These are phyloP conservation scores for Plebejus melissa DNA, from an alignment of 2,888 invertebrate genomes.

Conservation along the genomic window DNA sequence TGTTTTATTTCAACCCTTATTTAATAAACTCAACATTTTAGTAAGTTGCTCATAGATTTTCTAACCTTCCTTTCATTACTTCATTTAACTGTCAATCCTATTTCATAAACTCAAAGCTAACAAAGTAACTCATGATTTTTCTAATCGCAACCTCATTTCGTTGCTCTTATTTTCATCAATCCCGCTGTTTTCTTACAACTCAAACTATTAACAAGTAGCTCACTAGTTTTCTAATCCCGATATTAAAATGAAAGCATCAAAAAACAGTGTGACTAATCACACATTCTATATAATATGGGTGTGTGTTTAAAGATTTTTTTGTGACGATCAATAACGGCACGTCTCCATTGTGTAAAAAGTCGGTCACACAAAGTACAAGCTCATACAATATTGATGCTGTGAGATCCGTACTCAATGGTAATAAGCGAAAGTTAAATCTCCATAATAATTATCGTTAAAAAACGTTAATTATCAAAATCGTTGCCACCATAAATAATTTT, in stretches of 20 bases:
- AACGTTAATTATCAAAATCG: not conserved
- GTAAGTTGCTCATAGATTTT: not conserved
- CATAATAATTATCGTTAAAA: constrained; percentile 21
- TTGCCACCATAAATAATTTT: not conserved
- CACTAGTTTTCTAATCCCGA: not conserved
- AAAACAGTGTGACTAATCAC: not conserved
- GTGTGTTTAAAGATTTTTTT: constrained; percentile 4
- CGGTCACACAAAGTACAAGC: constrained; percentile 30
- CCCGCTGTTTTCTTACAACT: not conserved
- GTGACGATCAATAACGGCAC: not conserved
- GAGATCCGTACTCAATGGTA: constrained; percentile 27
- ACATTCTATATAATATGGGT: constrained; percentile 5
- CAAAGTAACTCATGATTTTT: not conserved
- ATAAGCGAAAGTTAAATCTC: constrained; percentile 34
- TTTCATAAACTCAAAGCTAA: too few species aligned
- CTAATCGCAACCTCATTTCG: not conserved
- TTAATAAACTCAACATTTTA: not conserved
- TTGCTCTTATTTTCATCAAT: not conserved
- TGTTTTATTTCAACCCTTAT: not conserved
- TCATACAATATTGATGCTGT: constrained; percentile 32
- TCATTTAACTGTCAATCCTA: too few species aligned
- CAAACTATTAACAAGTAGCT: not conserved
- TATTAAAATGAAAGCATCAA: not conserved
- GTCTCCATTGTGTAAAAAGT: constrained; percentile 27
- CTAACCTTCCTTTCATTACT: too few species aligned